Percentiles rank a stretch among this genome's conserved stretches.
These are phyloP conservation scores for Sanderia malayensis DNA, from an alignment of 30 jellyfish, hydroid and myxozoan species.

Conservation along the genomic window DNA sequence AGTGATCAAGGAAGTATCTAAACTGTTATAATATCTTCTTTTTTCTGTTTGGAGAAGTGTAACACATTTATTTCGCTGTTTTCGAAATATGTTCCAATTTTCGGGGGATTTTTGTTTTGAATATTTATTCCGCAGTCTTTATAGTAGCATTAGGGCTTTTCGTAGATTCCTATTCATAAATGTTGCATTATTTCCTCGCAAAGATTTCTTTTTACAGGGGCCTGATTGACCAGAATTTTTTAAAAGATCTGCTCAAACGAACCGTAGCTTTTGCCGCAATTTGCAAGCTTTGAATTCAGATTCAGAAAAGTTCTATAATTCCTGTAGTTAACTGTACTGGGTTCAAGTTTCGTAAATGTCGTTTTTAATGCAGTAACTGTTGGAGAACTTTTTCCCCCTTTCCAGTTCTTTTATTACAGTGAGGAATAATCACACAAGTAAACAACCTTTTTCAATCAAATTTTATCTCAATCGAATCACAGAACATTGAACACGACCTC, in stretches of 20 bases:
- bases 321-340: no score
- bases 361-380: constrained; percentile 1
- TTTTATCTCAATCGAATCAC: no score
- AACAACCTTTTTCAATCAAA: no score
- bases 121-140: constrained; percentile 7
- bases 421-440: no score
- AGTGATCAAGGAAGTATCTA: constrained; percentile 6
- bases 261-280: constrained; percentile 1
- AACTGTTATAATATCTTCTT: neutral
- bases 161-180: constrained; percentile 5
- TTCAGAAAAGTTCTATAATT: no score
- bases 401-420: no score
- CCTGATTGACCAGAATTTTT: neutral
- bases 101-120: constrained; percentile 7
- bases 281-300: neutral
- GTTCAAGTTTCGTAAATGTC: constrained; percentile 3
- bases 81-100: neutral
- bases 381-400: no score
- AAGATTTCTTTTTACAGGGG: constrained; percentile 11
- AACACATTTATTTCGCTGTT: constrained; percentile 10
- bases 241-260: neutral
- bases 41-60: neutral
- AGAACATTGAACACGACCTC: no score
- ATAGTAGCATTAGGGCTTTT: constrained; percentile 16
- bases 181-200: neutral